Evolutionary conservation across 2,797 vertebrate genomes (phyloP).

Genomic region (Spinus olivaceus): DNA sequence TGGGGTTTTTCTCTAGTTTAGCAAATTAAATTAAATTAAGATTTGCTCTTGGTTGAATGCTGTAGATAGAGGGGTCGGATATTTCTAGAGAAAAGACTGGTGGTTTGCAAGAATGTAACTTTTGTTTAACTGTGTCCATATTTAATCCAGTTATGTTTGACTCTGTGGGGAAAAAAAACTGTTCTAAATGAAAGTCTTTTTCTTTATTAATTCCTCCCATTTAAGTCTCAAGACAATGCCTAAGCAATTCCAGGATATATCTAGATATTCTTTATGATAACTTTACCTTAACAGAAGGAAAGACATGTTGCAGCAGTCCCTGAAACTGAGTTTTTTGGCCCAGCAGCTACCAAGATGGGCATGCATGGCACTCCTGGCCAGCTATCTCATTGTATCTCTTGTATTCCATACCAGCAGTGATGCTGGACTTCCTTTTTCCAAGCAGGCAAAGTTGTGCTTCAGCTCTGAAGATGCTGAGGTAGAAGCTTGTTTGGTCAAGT

Average conservation of each 20-base stretch:
- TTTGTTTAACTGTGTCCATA: neutral
- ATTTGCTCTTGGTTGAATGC: neutral
- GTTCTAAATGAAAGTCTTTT: neutral
- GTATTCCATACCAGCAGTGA: neutral
- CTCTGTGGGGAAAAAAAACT: neutral
- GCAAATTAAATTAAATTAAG: neutral
- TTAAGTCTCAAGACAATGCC: neutral
- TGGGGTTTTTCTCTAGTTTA: neutral
- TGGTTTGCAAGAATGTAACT: neutral
- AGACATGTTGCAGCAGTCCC: neutral
- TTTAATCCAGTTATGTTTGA: neutral
- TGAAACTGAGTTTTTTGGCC: neutral
- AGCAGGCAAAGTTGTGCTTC: neutral
- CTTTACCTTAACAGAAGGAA: neutral
- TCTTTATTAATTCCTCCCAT: neutral
- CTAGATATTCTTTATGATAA: neutral
- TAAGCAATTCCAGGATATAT: neutral
- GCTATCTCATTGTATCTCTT: neutral
- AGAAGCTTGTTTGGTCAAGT: accelerated
- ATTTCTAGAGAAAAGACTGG: neutral
- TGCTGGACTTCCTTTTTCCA: neutral
- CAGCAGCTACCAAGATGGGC: neutral
- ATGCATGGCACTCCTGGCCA: neutral
- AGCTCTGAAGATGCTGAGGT: neutral
- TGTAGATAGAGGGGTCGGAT: neutral